A percentile compares a stretch with the other conserved stretches of the same genome.
phyloP scores from a whole-genome alignment of 2,113 vertebrate species.

The Aplodontia rufa region DNA sequence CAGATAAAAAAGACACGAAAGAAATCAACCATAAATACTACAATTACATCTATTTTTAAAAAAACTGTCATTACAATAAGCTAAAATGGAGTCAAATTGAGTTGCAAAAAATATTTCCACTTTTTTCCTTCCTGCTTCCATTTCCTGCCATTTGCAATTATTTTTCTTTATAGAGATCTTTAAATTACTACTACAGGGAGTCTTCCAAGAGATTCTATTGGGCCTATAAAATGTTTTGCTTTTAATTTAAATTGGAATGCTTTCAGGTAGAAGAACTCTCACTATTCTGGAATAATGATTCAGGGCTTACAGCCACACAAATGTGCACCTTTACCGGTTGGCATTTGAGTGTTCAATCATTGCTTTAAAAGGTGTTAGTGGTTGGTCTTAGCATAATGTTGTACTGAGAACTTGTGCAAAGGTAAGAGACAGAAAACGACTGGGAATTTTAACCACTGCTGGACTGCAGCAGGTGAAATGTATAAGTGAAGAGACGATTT shows the following conservation, averaged over 20 bases:
- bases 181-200: background rate
- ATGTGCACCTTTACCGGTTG: background rate
- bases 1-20: slow-evolving; percentile 25
- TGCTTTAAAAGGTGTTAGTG: background rate
- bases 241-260: background rate
- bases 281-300: background rate
- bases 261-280: background rate
- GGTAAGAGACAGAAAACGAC: background rate
- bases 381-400: background rate
- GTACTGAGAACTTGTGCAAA: background rate
- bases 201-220: background rate
- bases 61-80: slow-evolving; percentile 3
- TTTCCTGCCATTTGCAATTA: background rate
- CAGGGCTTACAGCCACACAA: background rate
- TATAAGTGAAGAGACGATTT: background rate
- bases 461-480: background rate
- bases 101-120: background rate
- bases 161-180: slow-evolving; percentile 27
- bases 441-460: background rate
- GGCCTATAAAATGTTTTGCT: background rate
- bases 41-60: slow-evolving; percentile 42
- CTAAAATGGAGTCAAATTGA: background rate
- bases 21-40: background rate
- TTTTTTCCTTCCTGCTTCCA: background rate
- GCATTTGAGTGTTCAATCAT: background rate